These are phyloP conservation scores for Euthynnus affinis DNA, from an alignment of 2,797 vertebrate species.

Conservation along the genomic window DNA sequence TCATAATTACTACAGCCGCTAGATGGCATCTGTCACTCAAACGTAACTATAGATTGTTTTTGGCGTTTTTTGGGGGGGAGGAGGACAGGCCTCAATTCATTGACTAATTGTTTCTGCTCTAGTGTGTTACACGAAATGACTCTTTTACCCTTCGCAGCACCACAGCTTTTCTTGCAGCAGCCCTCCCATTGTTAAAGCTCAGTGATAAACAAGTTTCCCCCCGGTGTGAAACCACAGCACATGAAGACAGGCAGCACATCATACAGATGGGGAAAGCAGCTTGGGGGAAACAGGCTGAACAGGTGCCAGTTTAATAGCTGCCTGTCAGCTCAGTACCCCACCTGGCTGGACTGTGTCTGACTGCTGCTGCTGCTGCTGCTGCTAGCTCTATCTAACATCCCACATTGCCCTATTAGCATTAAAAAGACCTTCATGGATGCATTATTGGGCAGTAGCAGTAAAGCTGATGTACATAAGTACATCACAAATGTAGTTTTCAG, in stretches of 20 bases:
- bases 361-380: constrained; percentile 31
- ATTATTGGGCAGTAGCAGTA: neutral
- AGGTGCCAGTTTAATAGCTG: constrained; percentile 64
- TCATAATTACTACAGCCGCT: too few relatives aligned
- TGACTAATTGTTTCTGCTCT: too few relatives aligned
- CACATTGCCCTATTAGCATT: constrained; percentile 35
- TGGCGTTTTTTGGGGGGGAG: too few relatives aligned
- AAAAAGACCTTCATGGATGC: constrained; percentile 31
- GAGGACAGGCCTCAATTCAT: too few relatives aligned
- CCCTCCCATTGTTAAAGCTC: constrained; percentile 59
- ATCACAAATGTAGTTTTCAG: constrained; percentile 5
- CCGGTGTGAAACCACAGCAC: constrained; percentile 41
- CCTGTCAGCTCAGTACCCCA: constrained; percentile 51
- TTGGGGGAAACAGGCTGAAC: constrained; percentile 48
- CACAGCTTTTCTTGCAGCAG: constrained; percentile 24
- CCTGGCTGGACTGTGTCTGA: constrained; percentile 42
- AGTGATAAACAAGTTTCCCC: constrained; percentile 45
- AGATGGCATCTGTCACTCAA: too few relatives aligned
- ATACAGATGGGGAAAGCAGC: constrained; percentile 69
- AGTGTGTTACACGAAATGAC: neutral
- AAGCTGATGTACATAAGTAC: neutral
- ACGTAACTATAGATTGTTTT: too few relatives aligned
- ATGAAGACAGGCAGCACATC: constrained; percentile 47
- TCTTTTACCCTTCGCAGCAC: neutral
- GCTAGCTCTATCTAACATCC: constrained; percentile 38